These are phyloP conservation scores for Unio delphinus DNA, from an alignment of 2,888 invertebrate species.

Conservation along the genomic window DNA sequence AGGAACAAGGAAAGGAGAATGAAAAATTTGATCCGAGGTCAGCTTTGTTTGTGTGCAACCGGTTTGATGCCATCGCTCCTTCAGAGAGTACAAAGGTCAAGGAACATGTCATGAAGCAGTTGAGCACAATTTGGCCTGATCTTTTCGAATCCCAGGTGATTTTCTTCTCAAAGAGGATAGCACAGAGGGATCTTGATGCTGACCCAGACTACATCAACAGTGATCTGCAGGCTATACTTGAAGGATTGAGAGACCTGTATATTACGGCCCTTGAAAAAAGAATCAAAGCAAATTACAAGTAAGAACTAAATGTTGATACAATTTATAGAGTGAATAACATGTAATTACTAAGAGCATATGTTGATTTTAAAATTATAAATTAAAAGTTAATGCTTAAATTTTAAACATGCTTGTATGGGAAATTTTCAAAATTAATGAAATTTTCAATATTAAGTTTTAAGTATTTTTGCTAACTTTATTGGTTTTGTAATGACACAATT, in stretches of 20 bases:
- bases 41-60: constrained; percentile 63
- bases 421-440: too few species aligned
- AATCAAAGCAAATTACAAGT: constrained; percentile 27
- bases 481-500: too few species aligned
- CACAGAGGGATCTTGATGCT: constrained; percentile 18
- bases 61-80: constrained; percentile 58
- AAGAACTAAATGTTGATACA: not conserved
- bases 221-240: constrained; percentile 24
- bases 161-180: constrained; percentile 32
- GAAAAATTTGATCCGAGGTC: constrained; percentile 51
- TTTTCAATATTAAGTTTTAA: too few species aligned
- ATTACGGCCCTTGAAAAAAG: constrained; percentile 22
- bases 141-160: constrained; percentile 27
- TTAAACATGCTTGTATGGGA: too few species aligned
- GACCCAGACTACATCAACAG: constrained; percentile 34
- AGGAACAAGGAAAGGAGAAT: constrained; percentile 38
- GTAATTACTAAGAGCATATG: not conserved
- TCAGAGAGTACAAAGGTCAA: constrained; percentile 40
- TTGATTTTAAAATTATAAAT: not conserved
- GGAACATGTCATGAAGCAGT: constrained; percentile 34
- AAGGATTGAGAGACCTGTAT: constrained; percentile 18
- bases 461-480: too few species aligned
- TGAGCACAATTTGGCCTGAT: constrained; percentile 56
- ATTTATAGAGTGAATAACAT: not conserved
- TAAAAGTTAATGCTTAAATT: too few species aligned